Conservation (phyloP, 1,140 invertebrate species). For the Euwallacea fornicatus region DNA sequence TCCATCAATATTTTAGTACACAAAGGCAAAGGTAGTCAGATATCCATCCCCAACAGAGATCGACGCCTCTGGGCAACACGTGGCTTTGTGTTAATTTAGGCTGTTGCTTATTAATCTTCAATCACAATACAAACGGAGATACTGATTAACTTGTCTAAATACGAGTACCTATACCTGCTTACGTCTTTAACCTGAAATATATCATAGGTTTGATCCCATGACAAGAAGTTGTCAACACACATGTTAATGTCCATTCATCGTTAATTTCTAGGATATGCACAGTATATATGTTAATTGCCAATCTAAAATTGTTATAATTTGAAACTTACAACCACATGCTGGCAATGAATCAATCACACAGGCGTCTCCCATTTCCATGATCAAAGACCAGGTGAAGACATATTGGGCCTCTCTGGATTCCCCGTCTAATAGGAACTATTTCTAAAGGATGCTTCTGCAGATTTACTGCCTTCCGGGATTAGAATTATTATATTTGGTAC, state of each 20-base stretch:
- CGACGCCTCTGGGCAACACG: constrained; percentile 22
- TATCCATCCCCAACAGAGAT: constrained; percentile 20
- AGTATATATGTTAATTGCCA: background rate
- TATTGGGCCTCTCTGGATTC: background rate
- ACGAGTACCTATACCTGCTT: too few species aligned
- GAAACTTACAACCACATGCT: constrained; percentile 8
- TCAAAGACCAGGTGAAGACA: constrained; percentile 13
- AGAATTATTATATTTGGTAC: constrained; percentile 11
- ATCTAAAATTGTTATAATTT: background rate
- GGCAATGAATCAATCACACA: constrained; percentile 14
- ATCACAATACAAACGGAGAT: too few species aligned
- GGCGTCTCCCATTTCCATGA: constrained; percentile 2
- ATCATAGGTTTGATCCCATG: too few species aligned
- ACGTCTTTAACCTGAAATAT: too few species aligned
- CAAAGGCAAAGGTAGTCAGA: constrained; percentile 22
- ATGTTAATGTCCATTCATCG: too few species aligned
- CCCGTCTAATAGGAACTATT: constrained; percentile 1
- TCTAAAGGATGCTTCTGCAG: constrained; percentile 6
- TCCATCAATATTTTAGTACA: constrained; percentile 20
- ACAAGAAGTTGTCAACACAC: too few species aligned
- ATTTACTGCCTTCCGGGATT: constrained; percentile 10
- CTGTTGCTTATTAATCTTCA: constrained; percentile 1
- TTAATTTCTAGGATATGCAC: too few species aligned
- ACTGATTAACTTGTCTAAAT: too few species aligned
- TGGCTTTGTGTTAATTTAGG: constrained; percentile 14